phyloP scores from a whole-genome alignment of 2,797 vertebrate species.

The Pipistrellus pipistrellus region DNA sequence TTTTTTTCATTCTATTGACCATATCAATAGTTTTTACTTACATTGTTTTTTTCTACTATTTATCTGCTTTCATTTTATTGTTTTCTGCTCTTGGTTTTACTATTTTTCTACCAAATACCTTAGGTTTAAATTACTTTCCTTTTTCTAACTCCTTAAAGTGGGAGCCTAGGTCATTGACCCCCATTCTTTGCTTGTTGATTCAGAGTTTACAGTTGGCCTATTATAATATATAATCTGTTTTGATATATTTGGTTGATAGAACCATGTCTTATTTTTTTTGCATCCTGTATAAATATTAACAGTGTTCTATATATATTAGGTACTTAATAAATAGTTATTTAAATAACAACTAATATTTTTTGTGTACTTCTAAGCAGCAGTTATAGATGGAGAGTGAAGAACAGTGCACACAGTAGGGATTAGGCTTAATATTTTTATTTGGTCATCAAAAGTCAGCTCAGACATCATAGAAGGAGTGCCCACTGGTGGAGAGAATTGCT shows the following conservation, averaged over 20 bases:
- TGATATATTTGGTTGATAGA: not conserved
- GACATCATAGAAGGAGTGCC: not conserved
- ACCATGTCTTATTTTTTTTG: conserved; percentile 18
- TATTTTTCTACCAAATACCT: not conserved
- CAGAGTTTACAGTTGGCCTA: conserved; percentile 19
- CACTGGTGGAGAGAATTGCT: not conserved
- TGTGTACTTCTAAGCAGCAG: conserved; percentile 43
- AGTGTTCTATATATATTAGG: not conserved
- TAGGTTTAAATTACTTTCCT: not conserved
- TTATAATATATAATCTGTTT: not conserved
- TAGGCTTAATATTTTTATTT: not conserved
- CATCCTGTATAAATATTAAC: not conserved
- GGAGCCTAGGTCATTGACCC: not conserved
- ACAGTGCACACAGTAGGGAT: not conserved
- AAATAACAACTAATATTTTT: conserved; percentile 36
- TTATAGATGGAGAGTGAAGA: not conserved
- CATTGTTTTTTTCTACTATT: not conserved
- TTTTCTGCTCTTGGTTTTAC: conserved; percentile 48
- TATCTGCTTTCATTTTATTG: not conserved
- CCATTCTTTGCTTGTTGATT: not conserved
- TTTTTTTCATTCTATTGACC: conserved; percentile 3
- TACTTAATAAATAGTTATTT: conserved; percentile 16
- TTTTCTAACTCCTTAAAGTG: conserved; percentile 53
- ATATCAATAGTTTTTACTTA: conserved; percentile 36
- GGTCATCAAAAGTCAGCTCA: not conserved